A percentile compares a stretch with the other conserved stretches of the same genome.
phyloP scores from a whole-genome alignment of 2,113 vertebrate species.

The Campylomormyrus tamandua region DNA sequence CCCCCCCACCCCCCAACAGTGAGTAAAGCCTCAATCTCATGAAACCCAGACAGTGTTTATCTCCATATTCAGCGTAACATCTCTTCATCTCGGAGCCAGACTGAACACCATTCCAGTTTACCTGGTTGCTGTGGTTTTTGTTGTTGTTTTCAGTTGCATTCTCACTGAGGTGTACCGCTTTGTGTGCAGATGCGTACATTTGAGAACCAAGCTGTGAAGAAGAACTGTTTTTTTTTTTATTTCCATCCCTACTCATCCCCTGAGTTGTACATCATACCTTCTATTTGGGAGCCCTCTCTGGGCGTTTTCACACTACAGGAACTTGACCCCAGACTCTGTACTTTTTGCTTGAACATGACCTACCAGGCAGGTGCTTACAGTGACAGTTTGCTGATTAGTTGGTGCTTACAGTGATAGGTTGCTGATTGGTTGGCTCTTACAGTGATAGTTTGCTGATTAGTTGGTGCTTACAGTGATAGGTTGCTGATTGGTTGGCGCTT shows the following conservation, averaged over 20 bases:
- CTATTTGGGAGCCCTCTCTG: background rate
- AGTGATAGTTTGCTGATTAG: too few relatives aligned
- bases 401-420: background rate
- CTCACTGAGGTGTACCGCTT: background rate
- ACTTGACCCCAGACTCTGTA: background rate
- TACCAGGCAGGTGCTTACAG: background rate
- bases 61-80: conserved; percentile 40
- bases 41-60: conserved; percentile 32
- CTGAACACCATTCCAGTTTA: background rate
- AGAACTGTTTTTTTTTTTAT: background rate
- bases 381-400: background rate
- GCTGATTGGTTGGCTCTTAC: background rate
- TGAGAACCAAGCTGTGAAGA: background rate
- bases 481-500: too few relatives aligned
- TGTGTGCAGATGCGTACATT: background rate
- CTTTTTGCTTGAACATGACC: background rate
- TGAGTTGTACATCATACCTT: background rate
- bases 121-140: background rate
- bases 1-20: background rate
- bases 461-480: too few relatives aligned
- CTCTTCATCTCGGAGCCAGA: conserved; percentile 34
- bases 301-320: background rate
- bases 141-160: background rate
- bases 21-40: conserved; percentile 20
- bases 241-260: background rate